Base-by-base conservation (phyloP, 2,888 invertebrate species). In the Calliphora vomitoria region DNA sequence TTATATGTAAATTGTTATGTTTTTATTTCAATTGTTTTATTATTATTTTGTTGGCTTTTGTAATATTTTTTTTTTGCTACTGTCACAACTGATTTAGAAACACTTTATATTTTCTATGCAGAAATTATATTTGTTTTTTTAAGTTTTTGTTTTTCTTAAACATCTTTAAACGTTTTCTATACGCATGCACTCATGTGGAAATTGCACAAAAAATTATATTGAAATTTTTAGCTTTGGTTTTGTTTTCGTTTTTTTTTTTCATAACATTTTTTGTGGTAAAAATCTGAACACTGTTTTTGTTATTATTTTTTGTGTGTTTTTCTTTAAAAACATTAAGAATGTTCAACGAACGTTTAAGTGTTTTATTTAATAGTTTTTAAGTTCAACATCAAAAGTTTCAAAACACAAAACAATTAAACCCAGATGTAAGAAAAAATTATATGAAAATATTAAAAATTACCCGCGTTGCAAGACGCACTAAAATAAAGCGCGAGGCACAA, bases 401-500 rank as follows among this genome's bases (percentile, higher is more conserved):
- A 87, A 86, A 81, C 53, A 68, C 53, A 50, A 60, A 78, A 75
- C 41, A 78, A 18, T 62, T 44, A 44, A 84, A 68, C 8, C 13
- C 38, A 75, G 35, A 68, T 18, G 72, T 64, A 85, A 74, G 3
- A 55, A 64, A 75, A 35, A 20, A 58, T 35, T 35, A 35, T 35
- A 35, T 35, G 35, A 44, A 55, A 74, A 64, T 47, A 35, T 71
- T 47, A 11, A 50, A 74, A 86, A 85, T 79, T 87, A 87, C 88
- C 87, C 88, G 88, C 58, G 72, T 75, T 87, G 78, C 78, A 85
- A 82, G 78, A 82, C 72, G 84, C 86, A 79, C 81, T 71, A 82
- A 60, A 82, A 85, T 80, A 91, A 91, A 92, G 93, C 93, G 92
- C 92, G 92, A 90, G 91, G 90, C 92, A 92, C 91, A 92, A 93